Conservation (phyloP, 2,888 invertebrate species). For the Caenorhabditis sp. region DNA sequence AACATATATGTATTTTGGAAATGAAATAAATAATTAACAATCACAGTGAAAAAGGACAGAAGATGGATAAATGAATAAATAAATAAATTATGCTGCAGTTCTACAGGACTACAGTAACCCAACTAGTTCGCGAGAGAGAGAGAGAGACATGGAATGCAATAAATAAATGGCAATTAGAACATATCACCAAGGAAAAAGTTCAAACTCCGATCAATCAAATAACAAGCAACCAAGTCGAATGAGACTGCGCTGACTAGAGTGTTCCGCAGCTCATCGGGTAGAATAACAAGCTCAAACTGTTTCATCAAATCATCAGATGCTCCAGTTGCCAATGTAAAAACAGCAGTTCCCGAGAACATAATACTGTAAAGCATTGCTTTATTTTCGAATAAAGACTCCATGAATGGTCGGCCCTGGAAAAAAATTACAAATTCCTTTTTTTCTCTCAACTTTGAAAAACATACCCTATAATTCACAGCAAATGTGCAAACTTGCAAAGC, state of each 20-base stretch:
- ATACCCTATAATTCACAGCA: slow-evolving; percentile 98
- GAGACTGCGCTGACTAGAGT: slow-evolving; percentile 84
- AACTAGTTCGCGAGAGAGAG: background rate
- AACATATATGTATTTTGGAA: background rate
- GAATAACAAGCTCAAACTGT: slow-evolving; percentile 93
- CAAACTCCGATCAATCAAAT: slow-evolving; percentile 78
- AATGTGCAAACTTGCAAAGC: slow-evolving; percentile 96
- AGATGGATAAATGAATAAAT: no score
- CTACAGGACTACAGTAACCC: background rate
- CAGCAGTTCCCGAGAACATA: slow-evolving; percentile 82
- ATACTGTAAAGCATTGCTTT: slow-evolving; percentile 90
- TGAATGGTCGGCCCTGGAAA: slow-evolving; percentile 97
- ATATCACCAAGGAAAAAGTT: slow-evolving; percentile 62
- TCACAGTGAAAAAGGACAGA: background rate
- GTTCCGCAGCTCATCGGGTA: slow-evolving; percentile 85
- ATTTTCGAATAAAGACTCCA: slow-evolving; percentile 94
- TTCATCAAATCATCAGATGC: slow-evolving; percentile 84
- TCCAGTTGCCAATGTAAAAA: slow-evolving; percentile 80
- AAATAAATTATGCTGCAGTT: background rate
- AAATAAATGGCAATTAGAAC: slow-evolving; percentile 32
- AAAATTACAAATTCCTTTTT: no score
- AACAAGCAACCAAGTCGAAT: slow-evolving; percentile 86
- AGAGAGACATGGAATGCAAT: background rate
- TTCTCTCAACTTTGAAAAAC: no score
- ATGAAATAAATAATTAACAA: background rate